Evolutionary conservation across 2,888 invertebrate genomes (phyloP), one percentile per base, ranked within the genome.

Genomic region (Frankliniella fusca): DNA sequence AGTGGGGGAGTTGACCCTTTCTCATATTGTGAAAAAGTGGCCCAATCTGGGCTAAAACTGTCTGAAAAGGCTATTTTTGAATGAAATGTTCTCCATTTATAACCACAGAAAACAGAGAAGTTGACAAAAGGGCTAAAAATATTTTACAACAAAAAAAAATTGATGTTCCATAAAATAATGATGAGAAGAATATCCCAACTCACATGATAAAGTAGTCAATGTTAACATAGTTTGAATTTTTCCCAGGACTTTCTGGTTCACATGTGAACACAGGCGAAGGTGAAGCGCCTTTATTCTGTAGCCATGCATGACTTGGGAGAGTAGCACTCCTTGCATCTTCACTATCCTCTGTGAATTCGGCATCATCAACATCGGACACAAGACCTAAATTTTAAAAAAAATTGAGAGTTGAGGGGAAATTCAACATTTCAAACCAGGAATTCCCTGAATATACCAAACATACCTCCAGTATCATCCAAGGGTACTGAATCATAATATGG

Each of bases 161-260:
- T 23, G 23, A 70, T 23, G 7, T 0, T 23, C 1, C 7, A 23
- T 54, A 23, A 23, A n/a, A 23, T 27, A 23, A 70, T 23, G 23
- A 9, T 20, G 54, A 54, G 8, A 3, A 54, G 1, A 54, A 54
- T 18, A 54, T 54, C 15, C 18, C 7, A 11, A 23, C 70, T 70
- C 27, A 70, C 70, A 70, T 70, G 81, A 96, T 92, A 86, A 96
- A 96, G 88, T 95, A 96, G 89, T 96, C 96, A 89, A 96, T 96
- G 89, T 96, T 96, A 88, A 96, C 96, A 89, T 96, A 96, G 89
- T 96, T 96, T 84, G 95, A 94, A 85, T 93, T 93, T 86, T 70
- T 70, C 11, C 70, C 70, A 5, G 70, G 70, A 23, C 23, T 23
- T 27, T 70, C 70, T n/a, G 70, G 70, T 23, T 70, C 70, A 70